Percentiles rank a stretch among this genome's conserved stretches.
phyloP scores from a whole-genome alignment of 2,113 vertebrate species.

The Seriola dumerili region DNA sequence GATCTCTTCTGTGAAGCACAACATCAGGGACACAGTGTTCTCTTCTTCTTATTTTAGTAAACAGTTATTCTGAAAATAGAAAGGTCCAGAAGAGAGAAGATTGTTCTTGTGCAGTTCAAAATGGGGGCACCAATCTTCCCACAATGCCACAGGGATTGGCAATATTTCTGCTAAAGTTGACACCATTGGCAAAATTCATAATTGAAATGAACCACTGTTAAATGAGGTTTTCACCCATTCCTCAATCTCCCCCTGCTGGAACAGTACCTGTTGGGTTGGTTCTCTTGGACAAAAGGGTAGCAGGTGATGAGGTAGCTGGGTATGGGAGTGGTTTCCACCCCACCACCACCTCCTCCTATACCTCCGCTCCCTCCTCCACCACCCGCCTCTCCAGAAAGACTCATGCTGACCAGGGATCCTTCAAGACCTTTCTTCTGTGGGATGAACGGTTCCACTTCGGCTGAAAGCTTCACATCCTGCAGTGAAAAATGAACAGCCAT shows the following conservation, averaged over 20 bases:
- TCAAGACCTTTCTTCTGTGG: conserved; percentile 97
- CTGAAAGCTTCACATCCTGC: conserved; percentile 97
- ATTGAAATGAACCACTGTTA: neutral
- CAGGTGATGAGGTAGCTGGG: conserved; percentile 99
- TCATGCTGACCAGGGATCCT: conserved; percentile 92
- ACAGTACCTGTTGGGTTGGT: conserved; percentile 94
- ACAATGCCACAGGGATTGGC: neutral
- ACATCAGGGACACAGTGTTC: conserved; percentile 3
- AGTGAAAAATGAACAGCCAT: conserved; percentile 25
- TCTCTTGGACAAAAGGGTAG: conserved; percentile 98
- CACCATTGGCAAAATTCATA: conserved; percentile 1
- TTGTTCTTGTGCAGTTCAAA: conserved; percentile 28
- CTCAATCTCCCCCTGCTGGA: neutral
- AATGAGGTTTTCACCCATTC: neutral
- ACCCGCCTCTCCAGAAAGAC: conserved; percentile 89
- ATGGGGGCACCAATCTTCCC: conserved; percentile 21
- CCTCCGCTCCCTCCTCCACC: conserved; percentile 84
- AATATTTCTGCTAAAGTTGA: neutral
- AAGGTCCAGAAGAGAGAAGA: conserved; percentile 25
- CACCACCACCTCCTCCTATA: conserved; percentile 74
- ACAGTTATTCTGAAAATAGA: conserved; percentile 38
- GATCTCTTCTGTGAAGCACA: conserved; percentile 27
- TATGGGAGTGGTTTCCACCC: conserved; percentile 93
- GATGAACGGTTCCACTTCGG: conserved; percentile 98
- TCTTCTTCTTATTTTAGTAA: conserved; percentile 17